A percentile compares a stretch with the other conserved stretches of the same genome.
phyloP scores from a whole-genome alignment of 2,888 invertebrate genomes.

The Plutella xylostella region DNA sequence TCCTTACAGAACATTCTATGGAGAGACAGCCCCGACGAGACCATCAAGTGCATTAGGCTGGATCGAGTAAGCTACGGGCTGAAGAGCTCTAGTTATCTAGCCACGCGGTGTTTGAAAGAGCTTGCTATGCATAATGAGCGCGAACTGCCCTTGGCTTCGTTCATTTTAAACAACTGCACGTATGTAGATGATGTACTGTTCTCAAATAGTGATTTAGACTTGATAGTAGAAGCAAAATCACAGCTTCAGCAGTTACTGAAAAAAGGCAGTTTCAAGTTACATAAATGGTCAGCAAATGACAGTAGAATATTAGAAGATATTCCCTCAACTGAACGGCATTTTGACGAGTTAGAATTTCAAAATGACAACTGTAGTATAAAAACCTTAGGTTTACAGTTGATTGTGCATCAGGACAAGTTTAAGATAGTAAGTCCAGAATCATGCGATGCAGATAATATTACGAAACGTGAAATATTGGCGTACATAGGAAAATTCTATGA shows the following conservation, averaged over 20 bases:
- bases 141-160: not conserved
- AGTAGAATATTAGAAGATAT: not conserved
- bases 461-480: not conserved
- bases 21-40: not conserved
- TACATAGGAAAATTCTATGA: not conserved
- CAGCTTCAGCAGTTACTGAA: not conserved
- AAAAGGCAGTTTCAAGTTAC: not conserved
- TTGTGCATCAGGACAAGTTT: not conserved
- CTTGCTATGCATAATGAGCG: not conserved
- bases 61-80: not conserved
- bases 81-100: not conserved
- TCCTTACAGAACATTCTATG: slow-evolving; percentile 2
- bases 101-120: not conserved
- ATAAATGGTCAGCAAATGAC: not conserved
- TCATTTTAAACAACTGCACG: not conserved
- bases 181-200: slow-evolving; percentile 1
- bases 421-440: not conserved
- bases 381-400: not conserved
- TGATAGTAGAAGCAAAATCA: not conserved
- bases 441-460: not conserved
- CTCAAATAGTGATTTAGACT: too few species aligned
- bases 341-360: not conserved
- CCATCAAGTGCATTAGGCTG: not conserved
- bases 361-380: not conserved
- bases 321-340: not conserved